Evolutionary conservation across 2,113 vertebrate species (phyloP), one percentile per base, ranked within the genome.

Genomic region (Pygoscelis adeliae): DNA sequence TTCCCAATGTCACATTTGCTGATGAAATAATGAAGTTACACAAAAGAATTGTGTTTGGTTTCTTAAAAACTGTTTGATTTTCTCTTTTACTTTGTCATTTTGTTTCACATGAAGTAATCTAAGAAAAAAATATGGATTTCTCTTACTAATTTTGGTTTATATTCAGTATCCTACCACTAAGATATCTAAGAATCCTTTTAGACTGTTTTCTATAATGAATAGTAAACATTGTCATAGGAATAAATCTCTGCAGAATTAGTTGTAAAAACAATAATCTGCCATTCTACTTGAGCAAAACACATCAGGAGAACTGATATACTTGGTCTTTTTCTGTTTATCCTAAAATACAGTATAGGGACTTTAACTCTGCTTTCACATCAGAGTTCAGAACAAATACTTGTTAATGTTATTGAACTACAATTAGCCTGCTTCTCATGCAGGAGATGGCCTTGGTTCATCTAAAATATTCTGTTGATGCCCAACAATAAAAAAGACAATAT

Each of bases 31-130:
- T 46, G 7, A 74, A 62, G n/a, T 56, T 34, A 50, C 23, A n/a
- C 1, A 34, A 61, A 83, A 53, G 0, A 44, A 19, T 5, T 27
- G 2, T 59, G 2, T 30, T 76, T 61, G 2, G 0, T 86, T 88
- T 72, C 44, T 59, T 66, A 58, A 72, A 10, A 52, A 27, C 0
- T 5, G 3, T 38, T 65, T 69, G 11, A 34, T 84, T 83, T 87
- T 79, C 55, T 74, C 26, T 67, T 84, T 82, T 10, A 53, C 3
- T 74, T 85, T 78, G 7, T 9, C 5, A 19, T 79, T 81, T 67
- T 65, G 4, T 59, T 92, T 83, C 9, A 26, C 27, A 36, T 25
- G 15, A 78, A 74, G 3, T 32, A 70, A 55, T 17, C 21, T 29
- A 53, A 59, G 40, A 52, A 65, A 85, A 32, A 86, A 46, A 27